Base-by-base conservation (phyloP, 2,113 vertebrate species). In the Ailuropoda melanoleuca region DNA sequence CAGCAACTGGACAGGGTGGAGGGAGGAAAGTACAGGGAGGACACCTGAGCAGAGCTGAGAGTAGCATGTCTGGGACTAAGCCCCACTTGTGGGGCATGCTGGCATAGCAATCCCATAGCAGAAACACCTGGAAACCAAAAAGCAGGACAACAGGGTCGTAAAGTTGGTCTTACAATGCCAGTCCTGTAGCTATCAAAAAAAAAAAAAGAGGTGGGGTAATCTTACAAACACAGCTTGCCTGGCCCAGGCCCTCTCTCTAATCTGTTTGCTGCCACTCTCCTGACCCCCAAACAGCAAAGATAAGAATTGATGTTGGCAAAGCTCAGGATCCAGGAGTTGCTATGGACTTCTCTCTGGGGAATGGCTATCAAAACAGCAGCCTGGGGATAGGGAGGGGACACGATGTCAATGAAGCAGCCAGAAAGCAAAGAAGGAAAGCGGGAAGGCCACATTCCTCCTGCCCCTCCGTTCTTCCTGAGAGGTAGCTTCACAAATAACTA, bases 61-160 rank as follows among this genome's bases (percentile, higher is more conserved):
- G 4, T 3, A 21, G 48, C 39, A 12, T 15, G 34, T 19, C 26
- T 46, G 90, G 88, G 68, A 21, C 0, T 0, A 21, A 62, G 60
- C 24, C 68, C 84, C 34, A 74, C 8, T 10, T 55, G 4, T 8
- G 3, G 6, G 7, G 19, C 1, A 0, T 26, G 23, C 34, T 8
- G 13, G 31, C 31, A 23, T 1, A 84, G 29, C 75, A 48, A 55
- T 37, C 50, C 19, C 62, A 3, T 31, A 74, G 46, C 62, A 62
- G 81, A 56, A 83, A n/a, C 8, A 53, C 34, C 19, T 19, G 37
- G 24, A 80, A 85, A 48, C 17, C 43, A 53, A 55, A 60, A 11
- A 50, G 34, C 19, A n/a, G 55, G 23, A 78, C 56, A 66, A 4
- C 39, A 43, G 17, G 18, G 0, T 43, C 24, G 0, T n/a, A 34